Evolutionary conservation across 2,888 invertebrate genomes (phyloP).

Genomic region (Syrphus vitripennis): DNA sequence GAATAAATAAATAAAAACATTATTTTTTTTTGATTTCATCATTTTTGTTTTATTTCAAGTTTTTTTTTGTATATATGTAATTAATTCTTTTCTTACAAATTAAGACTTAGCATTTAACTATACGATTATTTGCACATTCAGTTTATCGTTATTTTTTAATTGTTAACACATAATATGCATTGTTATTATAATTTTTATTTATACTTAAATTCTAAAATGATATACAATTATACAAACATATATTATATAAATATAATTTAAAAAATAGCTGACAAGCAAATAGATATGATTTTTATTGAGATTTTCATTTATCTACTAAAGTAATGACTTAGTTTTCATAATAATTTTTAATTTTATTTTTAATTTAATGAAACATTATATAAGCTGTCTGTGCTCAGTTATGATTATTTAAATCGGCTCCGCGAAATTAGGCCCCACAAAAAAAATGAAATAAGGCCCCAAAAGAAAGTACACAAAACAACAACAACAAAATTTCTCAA

Average conservation of each 20-base stretch:
- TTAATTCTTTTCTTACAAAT: slow-evolving; percentile 53
- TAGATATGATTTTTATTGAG: slow-evolving; percentile 45
- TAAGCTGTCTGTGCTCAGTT: not conserved
- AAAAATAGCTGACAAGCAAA: slow-evolving; percentile 40
- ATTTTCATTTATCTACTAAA: slow-evolving; percentile 27
- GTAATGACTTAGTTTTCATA: slow-evolving; percentile 55
- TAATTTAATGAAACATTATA: not conserved
- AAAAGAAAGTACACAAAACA: too few relatives aligned
- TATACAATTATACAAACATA: not conserved
- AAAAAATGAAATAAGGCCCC: too few relatives aligned
- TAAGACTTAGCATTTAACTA: slow-evolving; percentile 53
- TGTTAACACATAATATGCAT: slow-evolving; percentile 15
- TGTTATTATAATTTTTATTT: not conserved
- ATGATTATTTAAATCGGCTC: not conserved
- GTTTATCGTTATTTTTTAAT: slow-evolving; percentile 40
- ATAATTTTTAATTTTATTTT: not conserved
- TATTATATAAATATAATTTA: slow-evolving; percentile 25
- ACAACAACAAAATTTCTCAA: too few relatives aligned
- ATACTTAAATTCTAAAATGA: not conserved
- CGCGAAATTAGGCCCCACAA: too few relatives aligned
- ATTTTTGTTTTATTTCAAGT: slow-evolving; percentile 5
- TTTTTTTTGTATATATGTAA: slow-evolving; percentile 31
- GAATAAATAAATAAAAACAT: not conserved
- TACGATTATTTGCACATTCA: slow-evolving; percentile 66
- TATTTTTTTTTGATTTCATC: not conserved